Evolutionary conservation across 2,113 vertebrate genomes (phyloP).

Genomic region (Cardinalis cardinalis): DNA sequence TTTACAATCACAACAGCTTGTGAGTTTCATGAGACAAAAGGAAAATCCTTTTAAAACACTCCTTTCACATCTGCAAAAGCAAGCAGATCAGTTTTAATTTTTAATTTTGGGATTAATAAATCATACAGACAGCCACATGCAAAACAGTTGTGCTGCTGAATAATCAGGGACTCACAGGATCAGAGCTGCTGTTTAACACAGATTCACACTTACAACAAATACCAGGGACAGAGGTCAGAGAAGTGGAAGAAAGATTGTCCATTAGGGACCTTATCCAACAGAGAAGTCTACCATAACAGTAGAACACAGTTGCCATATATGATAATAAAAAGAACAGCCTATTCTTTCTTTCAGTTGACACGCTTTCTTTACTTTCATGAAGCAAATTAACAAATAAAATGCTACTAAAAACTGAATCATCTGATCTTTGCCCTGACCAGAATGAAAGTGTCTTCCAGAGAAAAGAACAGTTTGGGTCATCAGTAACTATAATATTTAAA

Average conservation of each 20-base stretch:
- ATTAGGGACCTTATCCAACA: not conserved
- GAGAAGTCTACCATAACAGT: not conserved
- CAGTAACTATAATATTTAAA: not conserved
- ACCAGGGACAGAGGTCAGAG: not conserved
- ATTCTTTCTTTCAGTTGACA: not conserved
- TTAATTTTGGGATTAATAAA: not conserved
- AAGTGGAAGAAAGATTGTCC: not conserved
- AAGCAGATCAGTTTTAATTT: not conserved
- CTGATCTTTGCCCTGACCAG: not conserved
- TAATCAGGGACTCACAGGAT: not conserved
- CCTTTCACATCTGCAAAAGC: not conserved
- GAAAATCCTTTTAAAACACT: not conserved
- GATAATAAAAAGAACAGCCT: not conserved
- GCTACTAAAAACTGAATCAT: not conserved
- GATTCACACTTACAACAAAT: not conserved
- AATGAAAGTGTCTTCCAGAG: not conserved
- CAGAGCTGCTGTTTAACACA: not conserved
- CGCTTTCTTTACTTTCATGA: not conserved
- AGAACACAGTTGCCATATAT: not conserved
- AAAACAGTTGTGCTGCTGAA: not conserved
- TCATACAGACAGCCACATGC: not conserved
- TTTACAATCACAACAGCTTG: not conserved
- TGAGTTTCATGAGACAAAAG: not conserved
- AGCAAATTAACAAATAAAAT: not conserved
- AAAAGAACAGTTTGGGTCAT: not conserved